These are phyloP conservation scores for Ornithorhynchus anatinus DNA, from an alignment of 2,113 vertebrate genomes.

Conservation along the genomic window DNA sequence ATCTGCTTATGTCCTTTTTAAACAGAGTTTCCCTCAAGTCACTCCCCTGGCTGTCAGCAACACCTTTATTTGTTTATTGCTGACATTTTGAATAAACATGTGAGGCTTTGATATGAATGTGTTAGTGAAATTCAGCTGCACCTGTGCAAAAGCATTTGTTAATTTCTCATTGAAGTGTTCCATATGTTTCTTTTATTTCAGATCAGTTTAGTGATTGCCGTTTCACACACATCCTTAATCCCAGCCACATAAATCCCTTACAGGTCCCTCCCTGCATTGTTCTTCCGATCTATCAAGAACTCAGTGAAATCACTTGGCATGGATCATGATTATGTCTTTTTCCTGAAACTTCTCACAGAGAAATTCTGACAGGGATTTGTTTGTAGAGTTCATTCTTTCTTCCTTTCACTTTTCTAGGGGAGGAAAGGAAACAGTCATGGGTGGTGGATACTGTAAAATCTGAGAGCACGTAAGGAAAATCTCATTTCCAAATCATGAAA, in stretches of 20 bases:
- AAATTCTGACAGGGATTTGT: not conserved
- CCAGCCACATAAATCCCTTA: slow-evolving; percentile 68
- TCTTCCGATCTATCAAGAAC: slow-evolving; percentile 57
- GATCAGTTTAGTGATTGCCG: slow-evolving; percentile 55
- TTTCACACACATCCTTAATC: slow-evolving; percentile 72
- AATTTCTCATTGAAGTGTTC: slow-evolving; percentile 63
- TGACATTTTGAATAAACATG: slow-evolving; percentile 39
- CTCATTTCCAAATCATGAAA: too few species aligned
- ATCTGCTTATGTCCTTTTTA: slow-evolving; percentile 5
- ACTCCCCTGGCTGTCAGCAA: not conserved
- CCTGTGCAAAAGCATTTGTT: slow-evolving; percentile 65
- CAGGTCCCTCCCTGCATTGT: slow-evolving; percentile 62
- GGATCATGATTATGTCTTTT: slow-evolving; percentile 17
- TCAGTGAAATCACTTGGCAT: slow-evolving; percentile 27
- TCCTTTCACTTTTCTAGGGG: not conserved
- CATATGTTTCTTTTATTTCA: slow-evolving; percentile 70
- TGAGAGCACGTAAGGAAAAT: not conserved
- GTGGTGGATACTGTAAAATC: not conserved
- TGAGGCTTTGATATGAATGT: slow-evolving; percentile 48
- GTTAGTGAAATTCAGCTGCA: slow-evolving; percentile 64
- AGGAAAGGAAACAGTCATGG: not conserved
- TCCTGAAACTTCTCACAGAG: slow-evolving; percentile 15
- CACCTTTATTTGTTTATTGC: slow-evolving; percentile 55
- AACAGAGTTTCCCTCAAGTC: not conserved
- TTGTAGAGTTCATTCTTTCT: not conserved